Evolutionary conservation across 2,797 vertebrate species (phyloP).

Genomic region (Schizopygopsis malacanthus): DNA sequence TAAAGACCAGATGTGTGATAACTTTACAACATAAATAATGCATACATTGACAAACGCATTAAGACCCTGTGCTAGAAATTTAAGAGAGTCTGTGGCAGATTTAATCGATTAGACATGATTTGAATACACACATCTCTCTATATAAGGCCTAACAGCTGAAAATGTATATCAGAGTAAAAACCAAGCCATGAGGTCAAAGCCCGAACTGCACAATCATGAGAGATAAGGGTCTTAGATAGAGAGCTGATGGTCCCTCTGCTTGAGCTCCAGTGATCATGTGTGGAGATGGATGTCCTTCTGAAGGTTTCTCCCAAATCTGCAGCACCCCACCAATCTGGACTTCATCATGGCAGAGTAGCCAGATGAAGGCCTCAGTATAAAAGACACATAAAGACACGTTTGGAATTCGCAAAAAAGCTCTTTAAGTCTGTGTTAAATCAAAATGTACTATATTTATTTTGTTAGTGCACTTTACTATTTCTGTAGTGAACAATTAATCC

Average conservation of each 20-base stretch:
- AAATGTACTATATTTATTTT: too few species aligned
- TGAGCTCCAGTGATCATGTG: neutral
- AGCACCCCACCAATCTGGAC: neutral
- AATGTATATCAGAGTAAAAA: too few species aligned
- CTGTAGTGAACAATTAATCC: too few species aligned
- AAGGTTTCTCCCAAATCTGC: too few species aligned
- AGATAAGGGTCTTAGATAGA: neutral
- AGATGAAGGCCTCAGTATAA: neutral
- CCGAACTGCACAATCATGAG: neutral
- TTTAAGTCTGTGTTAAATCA: too few species aligned
- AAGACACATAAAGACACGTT: neutral
- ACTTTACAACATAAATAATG: too few species aligned
- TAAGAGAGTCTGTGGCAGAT: neutral
- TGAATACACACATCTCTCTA: neutral
- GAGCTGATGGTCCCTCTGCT: neutral
- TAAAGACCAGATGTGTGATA: too few species aligned
- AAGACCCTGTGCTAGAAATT: too few species aligned
- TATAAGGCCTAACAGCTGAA: neutral
- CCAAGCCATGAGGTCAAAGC: too few species aligned
- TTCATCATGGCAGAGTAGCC: neutral
- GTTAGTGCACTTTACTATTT: too few species aligned
- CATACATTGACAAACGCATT: neutral
- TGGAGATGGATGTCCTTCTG: neutral
- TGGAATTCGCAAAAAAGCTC: neutral
- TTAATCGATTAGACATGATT: neutral